Evolutionary conservation across 2,113 vertebrate species (phyloP), one percentile per base, ranked within the genome.

Genomic region (Synodontis membranacea): DNA sequence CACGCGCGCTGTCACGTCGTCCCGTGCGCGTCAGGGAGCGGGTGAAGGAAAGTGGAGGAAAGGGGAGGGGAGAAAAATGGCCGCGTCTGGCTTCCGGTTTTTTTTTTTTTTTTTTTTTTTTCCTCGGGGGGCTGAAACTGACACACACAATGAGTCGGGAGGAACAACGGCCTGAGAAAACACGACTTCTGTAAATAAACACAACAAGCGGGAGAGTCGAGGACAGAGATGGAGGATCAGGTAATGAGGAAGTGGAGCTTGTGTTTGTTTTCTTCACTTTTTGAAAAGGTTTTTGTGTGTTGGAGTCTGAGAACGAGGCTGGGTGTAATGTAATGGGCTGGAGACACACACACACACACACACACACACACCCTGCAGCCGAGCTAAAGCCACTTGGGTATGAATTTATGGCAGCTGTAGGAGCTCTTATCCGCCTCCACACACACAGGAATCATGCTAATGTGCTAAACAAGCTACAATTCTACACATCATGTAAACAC

Each of bases 171-270:
- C 83, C 83, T 74, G 62, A 72, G 93, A 90, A 90, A 80, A 87
- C 92, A 95, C 93, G 92, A 88, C 93, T 93, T 93, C 94, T 94
- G 94, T 96, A 95, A 95, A 95, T 95, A 95, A 93, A 95, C 93
- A 94, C 83, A n/a, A 15, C 90, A 93, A 93, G 91, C 91, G 93
- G 91, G 92, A 91, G 91, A 92, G 92, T 92, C 86, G 93, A 94
- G 90, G 87, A 95, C n/a, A n/a, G n/a, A 94, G 95, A 97, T 97
- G 97, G 96, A 97, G 94, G 97, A 97, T 94, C 96, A 97, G 96
- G 97, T 97, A 96, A 91, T 46, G 80, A 84, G 54, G 25, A 80
- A 37, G 58, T 34, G 75, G 62, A 64, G 68, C 42, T 56, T 56
- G 78, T 70, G 56, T 50, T 25, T 23, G 56, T 58, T 78, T 64